Evolutionary conservation across 2,113 vertebrate genomes (phyloP), one percentile per base, ranked within the genome.

Genomic region (Hystrix brachyura): DNA sequence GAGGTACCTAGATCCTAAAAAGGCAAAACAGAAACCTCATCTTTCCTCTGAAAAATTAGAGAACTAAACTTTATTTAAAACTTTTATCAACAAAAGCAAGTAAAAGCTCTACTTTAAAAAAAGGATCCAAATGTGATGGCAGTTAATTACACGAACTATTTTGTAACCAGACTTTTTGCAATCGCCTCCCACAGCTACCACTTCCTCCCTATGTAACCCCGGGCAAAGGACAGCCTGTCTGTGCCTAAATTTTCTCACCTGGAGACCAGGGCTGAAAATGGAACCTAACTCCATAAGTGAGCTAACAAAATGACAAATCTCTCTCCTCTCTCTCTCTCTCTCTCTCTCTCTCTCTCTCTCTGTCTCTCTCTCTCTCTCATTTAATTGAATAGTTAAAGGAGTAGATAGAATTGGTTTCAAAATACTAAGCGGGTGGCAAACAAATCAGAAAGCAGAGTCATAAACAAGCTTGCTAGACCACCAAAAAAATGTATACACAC

Each of bases 391-490:
- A 67, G 13, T 53, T 72, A 72, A 64, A 82, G 90, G 94, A 87
- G 38, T 60, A 69, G n/a, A 18, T 74, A 76, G 67, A 91, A 59
- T 17, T 71, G 12, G 43, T 78, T 96, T 94, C 53, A 85, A 94
- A 97, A 90, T 46, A 72, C 72, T 60, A 91, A 80, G 60, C 81
- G 14, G 48, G 80, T 87, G 48, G 87, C 51, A 96, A 90, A 72
- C 32, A 96, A 90, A 65, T 92, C 43, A 94, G 84, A 94, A 91
- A 27, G 71, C 38, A 78, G 69, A 94, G 67, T 74, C 69, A 85
- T 86, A 60, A 88, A 92, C 80, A 95, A 25, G 32, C 53, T 95
- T 80, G 43, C 90, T 91, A 91, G 81, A 85, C 55, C 38, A 38
- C 38, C 6, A 23, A 62, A 51, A 76, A 38, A 48, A 48, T 78